Percentiles rank a stretch among this genome's conserved stretches.
Evolutionary conservation across 2,113 vertebrate genomes (phyloP).

Genomic region (Holacanthus passer): DNA sequence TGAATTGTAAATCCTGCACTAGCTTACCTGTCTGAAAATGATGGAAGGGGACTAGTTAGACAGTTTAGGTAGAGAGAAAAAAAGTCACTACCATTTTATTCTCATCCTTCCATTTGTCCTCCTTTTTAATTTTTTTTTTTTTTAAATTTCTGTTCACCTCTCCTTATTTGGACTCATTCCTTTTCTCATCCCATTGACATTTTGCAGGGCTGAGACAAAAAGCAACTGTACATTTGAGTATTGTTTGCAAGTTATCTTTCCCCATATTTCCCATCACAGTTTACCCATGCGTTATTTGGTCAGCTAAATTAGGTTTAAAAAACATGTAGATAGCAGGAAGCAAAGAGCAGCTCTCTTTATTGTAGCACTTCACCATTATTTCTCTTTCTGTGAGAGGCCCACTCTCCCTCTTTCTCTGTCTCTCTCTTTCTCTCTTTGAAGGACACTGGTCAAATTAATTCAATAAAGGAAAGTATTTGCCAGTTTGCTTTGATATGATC

Average conservation of each 20-base stretch:
- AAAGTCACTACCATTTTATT: background rate
- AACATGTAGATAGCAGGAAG: background rate
- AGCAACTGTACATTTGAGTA: background rate
- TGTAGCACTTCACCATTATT: background rate
- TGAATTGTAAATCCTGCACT: too few relatives aligned
- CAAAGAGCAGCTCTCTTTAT: background rate
- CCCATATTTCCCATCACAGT: background rate
- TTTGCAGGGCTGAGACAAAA: background rate
- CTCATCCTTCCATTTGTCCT: background rate
- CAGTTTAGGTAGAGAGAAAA: background rate
- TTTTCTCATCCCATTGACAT: background rate
- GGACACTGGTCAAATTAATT: conserved; percentile 50
- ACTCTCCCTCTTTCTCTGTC: conserved; percentile 9
- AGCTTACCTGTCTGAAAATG: background rate
- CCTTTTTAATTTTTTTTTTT: too few relatives aligned
- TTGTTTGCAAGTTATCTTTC: background rate
- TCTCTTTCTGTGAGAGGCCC: background rate
- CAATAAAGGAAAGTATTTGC: conserved; percentile 27
- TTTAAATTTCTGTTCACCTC: too few relatives aligned
- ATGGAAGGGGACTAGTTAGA: background rate
- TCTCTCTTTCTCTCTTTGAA: conserved; percentile 33
- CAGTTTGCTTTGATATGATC: conserved; percentile 56
- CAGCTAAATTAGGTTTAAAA: background rate
- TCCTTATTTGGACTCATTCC: background rate
- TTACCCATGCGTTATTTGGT: background rate